Base-by-base conservation (phyloP, 2,797 vertebrate genomes). In the Neopelma chrysocephalum region DNA sequence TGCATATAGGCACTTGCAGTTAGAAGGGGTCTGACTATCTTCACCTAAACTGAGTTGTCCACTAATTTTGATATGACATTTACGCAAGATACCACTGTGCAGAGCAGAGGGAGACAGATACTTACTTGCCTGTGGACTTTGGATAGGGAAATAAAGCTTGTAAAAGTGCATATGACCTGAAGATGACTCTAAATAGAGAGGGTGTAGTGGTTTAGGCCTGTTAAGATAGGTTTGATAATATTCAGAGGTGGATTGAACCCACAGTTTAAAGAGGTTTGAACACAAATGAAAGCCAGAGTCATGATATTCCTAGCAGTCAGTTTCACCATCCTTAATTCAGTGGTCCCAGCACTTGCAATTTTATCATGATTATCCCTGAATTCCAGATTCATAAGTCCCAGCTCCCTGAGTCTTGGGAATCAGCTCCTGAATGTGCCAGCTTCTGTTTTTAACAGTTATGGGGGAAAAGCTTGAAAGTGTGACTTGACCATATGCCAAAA, bases 401-500 rank as follows among this genome's bases (percentile, higher is more conserved):
- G 64, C 20, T 80, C 64, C 38, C 26, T 9, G 47, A 65, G 56
- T 77, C 81, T 90, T 73, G 56, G 32, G 58, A 94, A 88, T 85
- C 77, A 68, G 79, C 38, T 91, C 60, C 71, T 64, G 48, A 61
- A 60, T 80, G 43, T n/a, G 48, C 79, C 88, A 96, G 68, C 57
- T 96, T 96, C 91, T 95, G 93, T 90, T 94, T 95, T 90, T 84
- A 90, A 94, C 91, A 94, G 89, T 88, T 96, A 75, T 1, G 5
- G 66, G 70, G 84, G 40, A 82, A 90, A 96, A 96, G 87, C 76
- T 94, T 90, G 76, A 84, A 95, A 73, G 77, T 94, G 87, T 94
- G 94, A 95, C 83, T 95, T 90, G 51, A 85, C 48, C 68, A 77
- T 84, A 94, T 82, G 95, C 96, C 94, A 95, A 93, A 84, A 64